These are phyloP conservation scores for Marcusenius ussheri DNA, from an alignment of 2,113 vertebrate genomes.

Conservation along the genomic window DNA sequence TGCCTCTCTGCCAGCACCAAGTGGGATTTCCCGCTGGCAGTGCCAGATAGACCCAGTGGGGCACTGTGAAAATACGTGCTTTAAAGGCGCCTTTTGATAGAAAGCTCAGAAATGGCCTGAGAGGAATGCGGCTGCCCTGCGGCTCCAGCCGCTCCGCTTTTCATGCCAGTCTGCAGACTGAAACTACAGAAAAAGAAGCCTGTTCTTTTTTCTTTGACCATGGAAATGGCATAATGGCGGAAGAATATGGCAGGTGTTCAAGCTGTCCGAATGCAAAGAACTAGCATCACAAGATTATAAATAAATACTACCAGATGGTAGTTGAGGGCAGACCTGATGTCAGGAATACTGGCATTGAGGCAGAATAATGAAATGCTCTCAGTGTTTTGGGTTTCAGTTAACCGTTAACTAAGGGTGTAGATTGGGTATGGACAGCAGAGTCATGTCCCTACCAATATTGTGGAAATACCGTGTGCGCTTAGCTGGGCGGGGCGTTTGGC, in stretches of 20 bases:
- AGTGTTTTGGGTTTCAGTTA: neutral
- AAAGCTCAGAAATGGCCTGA: slow-evolving; percentile 24
- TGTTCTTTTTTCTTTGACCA: neutral
- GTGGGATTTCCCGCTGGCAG: slow-evolving; percentile 23
- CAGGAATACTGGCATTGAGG: neutral
- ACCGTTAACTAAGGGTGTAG: neutral
- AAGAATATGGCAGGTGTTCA: neutral
- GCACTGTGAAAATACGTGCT: slow-evolving; percentile 24
- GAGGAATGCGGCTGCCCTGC: slow-evolving; percentile 12
- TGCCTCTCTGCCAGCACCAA: neutral
- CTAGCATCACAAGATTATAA: neutral
- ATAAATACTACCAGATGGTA: neutral
- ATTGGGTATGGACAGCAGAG: neutral
- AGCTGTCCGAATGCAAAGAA: neutral
- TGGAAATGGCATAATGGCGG: neutral
- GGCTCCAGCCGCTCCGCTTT: neutral
- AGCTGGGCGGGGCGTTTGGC: neutral
- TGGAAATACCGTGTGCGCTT: neutral
- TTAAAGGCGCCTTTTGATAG: slow-evolving; percentile 22
- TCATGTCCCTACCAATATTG: neutral
- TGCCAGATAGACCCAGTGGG: slow-evolving; percentile 35
- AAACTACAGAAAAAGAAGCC: neutral
- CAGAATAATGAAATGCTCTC: neutral
- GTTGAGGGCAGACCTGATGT: neutral
- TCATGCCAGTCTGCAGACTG: neutral